Evolutionary conservation across 2,797 vertebrate genomes (phyloP).

Genomic region (Apogon hyalosoma): DNA sequence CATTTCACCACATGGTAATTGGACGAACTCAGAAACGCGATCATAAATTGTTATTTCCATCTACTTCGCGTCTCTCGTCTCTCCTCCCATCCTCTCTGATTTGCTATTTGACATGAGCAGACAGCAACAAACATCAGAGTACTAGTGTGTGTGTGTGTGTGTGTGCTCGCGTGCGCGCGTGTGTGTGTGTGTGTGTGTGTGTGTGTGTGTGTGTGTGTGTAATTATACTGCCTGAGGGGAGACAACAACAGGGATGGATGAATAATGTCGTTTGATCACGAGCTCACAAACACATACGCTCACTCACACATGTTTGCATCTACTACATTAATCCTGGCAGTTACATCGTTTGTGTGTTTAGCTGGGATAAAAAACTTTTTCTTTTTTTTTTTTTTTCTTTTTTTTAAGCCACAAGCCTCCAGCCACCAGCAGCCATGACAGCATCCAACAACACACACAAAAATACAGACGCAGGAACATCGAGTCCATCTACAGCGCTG

Average conservation of each 20-base stretch:
- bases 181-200: not conserved
- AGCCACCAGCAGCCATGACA: slow-evolving; percentile 3
- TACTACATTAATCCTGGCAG: slow-evolving; percentile 52
- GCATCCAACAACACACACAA: not conserved
- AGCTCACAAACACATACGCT: slow-evolving; percentile 18
- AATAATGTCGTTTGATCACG: slow-evolving; percentile 80
- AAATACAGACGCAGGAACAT: not conserved
- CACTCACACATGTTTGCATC: slow-evolving; percentile 40
- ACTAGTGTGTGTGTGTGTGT: slow-evolving; percentile 2
- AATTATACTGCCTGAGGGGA: slow-evolving; percentile 64
- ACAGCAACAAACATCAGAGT: slow-evolving; percentile 57
- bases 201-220: slow-evolving; percentile 32
- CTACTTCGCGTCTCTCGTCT: not conserved
- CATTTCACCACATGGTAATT: slow-evolving; percentile 41
- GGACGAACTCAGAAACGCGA: slow-evolving; percentile 58
- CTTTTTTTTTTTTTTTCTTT: slow-evolving; percentile 13
- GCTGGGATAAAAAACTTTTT: slow-evolving; percentile 18
- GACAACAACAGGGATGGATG: slow-evolving; percentile 70
- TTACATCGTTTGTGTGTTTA: slow-evolving; percentile 37
- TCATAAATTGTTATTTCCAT: slow-evolving; percentile 42
- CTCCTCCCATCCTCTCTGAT: slow-evolving; percentile 33
- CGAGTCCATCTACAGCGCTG: not conserved
- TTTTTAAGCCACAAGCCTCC: slow-evolving; percentile 18
- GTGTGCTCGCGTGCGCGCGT: too few species aligned
- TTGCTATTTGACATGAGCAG: slow-evolving; percentile 64